These are phyloP conservation scores for Loris lydekkerianus DNA, from an alignment of 2,797 vertebrate species.

Conservation along the genomic window DNA sequence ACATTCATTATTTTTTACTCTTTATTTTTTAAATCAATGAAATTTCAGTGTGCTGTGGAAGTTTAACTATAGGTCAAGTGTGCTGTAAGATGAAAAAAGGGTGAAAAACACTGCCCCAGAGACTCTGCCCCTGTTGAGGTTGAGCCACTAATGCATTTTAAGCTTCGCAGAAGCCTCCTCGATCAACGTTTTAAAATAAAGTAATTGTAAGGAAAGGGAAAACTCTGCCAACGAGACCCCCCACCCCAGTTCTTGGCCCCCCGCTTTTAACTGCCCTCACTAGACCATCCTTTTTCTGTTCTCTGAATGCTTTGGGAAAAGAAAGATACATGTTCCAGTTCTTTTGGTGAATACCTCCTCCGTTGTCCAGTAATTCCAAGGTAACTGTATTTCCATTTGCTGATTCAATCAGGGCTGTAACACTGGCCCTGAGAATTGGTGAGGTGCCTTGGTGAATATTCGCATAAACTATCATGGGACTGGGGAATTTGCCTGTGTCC, in stretches of 20 bases:
- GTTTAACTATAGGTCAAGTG: too few species aligned
- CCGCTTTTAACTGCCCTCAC: neutral
- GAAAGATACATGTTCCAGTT: neutral
- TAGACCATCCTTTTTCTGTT: neutral
- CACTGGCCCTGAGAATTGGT: slow-evolving; percentile 86
- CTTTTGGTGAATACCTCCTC: slow-evolving; percentile 85
- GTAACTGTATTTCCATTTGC: slow-evolving; percentile 41
- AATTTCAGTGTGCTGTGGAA: too few species aligned
- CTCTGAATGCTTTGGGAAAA: slow-evolving; percentile 38
- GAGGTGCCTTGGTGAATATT: slow-evolving; percentile 86
- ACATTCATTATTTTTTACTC: too few species aligned
- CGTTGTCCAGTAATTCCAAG: slow-evolving; percentile 87
- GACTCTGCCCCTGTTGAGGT: neutral
- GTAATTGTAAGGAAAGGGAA: neutral
- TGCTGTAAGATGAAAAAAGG: too few species aligned
- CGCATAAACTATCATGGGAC: slow-evolving; percentile 86
- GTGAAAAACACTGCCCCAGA: neutral
- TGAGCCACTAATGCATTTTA: neutral
- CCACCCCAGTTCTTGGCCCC: neutral
- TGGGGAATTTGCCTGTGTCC: slow-evolving; percentile 78
- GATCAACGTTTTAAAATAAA: neutral
- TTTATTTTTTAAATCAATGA: too few species aligned
- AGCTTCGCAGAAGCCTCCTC: neutral
- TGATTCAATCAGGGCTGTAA: slow-evolving; percentile 87
- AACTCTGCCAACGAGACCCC: neutral